These are phyloP conservation scores for Takifugu flavidus DNA, from an alignment of 2,113 vertebrate species.

Conservation along the genomic window DNA sequence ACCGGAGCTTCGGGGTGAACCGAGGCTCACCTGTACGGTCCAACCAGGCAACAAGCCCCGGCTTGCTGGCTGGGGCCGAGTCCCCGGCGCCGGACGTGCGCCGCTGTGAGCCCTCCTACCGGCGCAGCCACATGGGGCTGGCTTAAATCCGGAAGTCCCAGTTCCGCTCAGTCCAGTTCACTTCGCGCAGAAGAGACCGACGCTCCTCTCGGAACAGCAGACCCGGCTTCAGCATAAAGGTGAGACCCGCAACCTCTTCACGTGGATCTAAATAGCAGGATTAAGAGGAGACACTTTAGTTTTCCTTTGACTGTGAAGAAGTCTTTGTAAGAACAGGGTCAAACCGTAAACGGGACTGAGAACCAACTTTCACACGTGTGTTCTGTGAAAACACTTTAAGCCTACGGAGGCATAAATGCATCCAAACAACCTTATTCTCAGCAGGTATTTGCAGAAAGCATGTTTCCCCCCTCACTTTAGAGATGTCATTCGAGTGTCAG, in stretches of 20 bases:
- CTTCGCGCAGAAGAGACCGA: conserved; percentile 29
- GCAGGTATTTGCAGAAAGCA: too few species aligned
- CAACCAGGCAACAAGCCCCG: conserved; percentile 4
- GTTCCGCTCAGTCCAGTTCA: conserved; percentile 50
- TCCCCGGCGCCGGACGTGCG: not conserved
- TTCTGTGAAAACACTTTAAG: too few species aligned
- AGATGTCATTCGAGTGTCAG: not conserved
- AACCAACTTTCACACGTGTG: too few species aligned
- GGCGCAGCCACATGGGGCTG: conserved; percentile 25
- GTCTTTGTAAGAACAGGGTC: too few species aligned
- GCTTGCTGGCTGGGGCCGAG: conserved; percentile 5
- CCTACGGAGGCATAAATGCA: too few species aligned
- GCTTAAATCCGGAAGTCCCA: conserved; percentile 67
- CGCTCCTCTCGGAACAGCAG: conserved; percentile 34
- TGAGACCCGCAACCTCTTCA: conserved; percentile 19
- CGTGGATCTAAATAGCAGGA: not conserved
- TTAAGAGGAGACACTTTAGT: too few species aligned
- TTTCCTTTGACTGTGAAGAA: too few species aligned
- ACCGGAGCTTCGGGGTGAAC: not conserved
- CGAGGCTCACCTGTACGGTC: conserved; percentile 7
- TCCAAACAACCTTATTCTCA: too few species aligned
- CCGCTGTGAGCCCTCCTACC: conserved; percentile 39
- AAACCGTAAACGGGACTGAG: too few species aligned
- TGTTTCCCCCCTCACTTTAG: not conserved
- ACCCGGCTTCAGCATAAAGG: conserved; percentile 44